Conservation (phyloP, 2,888 invertebrate species). For the Catocala fraxini region DNA sequence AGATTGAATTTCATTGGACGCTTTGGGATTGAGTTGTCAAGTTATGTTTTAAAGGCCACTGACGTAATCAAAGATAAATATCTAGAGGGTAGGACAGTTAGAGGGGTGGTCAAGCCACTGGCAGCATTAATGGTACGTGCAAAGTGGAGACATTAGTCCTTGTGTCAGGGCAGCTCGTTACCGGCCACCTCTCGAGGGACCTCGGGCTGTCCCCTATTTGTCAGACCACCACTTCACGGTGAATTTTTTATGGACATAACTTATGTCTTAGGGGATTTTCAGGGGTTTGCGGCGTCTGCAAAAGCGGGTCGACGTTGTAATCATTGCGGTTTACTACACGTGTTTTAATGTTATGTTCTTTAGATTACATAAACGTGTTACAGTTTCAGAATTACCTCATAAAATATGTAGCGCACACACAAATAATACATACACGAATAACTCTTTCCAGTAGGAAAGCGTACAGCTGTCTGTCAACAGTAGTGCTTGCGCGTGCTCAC, state of each 20-base stretch:
- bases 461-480: conserved; percentile 55
- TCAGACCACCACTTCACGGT: conserved; percentile 60
- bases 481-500: conserved; percentile 52
- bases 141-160: conserved; percentile 67
- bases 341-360: conserved; percentile 14
- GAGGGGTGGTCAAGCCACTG: conserved; percentile 47
- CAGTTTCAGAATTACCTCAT: conserved; percentile 6
- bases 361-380: conserved; percentile 5
- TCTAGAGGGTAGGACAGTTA: conserved; percentile 10
- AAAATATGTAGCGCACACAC: conserved; percentile 16
- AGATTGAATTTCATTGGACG: conserved; percentile 17
- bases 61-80: conserved; percentile 26
- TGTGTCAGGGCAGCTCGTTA: conserved; percentile 64
- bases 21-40: conserved; percentile 18
- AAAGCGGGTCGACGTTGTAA: conserved; percentile 33
- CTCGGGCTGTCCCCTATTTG: conserved; percentile 64
- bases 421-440: conserved; percentile 43
- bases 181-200: conserved; percentile 62
- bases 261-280: conserved; percentile 45
- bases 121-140: conserved; percentile 66
- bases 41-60: conserved; percentile 12
- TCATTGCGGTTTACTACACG: conserved; percentile 22
- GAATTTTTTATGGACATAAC: conserved; percentile 63
- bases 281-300: conserved; percentile 37
- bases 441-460: conserved; percentile 42